Evolutionary conservation across 1,140 invertebrate genomes (phyloP), one percentile per base, ranked within the genome.

Genomic region (Conus ventricosus): DNA sequence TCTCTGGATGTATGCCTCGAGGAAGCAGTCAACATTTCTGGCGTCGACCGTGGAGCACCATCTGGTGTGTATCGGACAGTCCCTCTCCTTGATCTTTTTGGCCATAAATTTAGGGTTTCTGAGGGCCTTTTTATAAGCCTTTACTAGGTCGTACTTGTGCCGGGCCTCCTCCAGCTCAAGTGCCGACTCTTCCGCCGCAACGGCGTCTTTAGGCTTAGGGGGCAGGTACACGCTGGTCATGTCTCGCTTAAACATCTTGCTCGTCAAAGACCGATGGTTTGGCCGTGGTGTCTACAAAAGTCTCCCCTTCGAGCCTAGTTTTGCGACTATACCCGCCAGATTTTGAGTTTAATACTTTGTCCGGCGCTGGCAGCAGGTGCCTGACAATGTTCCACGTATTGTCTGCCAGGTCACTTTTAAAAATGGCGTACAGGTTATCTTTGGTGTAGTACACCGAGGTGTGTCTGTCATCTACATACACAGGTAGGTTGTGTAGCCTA

Each of bases 31-130:
- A 17, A 55, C 83, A 51, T 55, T 84, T 51, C 17, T 54, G 83
- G 83, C 83, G 25, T 84, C 83, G 11, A 55, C 8, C 51, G 51
- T 51, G 17, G 83, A 84, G 53, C 83, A 84, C 83, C 83, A 84
- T 25, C 83, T 11, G 51, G 83, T 84, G 83, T 84, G 83, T n/a
- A 84, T 55, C 11, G 83, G 83, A 60, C 83, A 84, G 54, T 84
- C 83, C 54, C 83, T 11, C 83, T 84, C 83, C 13, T 51, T 51
- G 51, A 84, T 84, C 54, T 55, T 39, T 25, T 84, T 8, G 13
- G 57, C 54, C 83, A 84, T 84, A 53, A 84, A 84, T 25, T 25
- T 8, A 11, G 83, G 83, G 10, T 84, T 84, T 13, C 51, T 84
- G 25, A 84, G 83, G 27, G 83, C 83, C 57, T 84, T 84, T 25